phyloP scores from a whole-genome alignment of 2,888 invertebrate genomes.

The Eupithecia dodoneata region DNA sequence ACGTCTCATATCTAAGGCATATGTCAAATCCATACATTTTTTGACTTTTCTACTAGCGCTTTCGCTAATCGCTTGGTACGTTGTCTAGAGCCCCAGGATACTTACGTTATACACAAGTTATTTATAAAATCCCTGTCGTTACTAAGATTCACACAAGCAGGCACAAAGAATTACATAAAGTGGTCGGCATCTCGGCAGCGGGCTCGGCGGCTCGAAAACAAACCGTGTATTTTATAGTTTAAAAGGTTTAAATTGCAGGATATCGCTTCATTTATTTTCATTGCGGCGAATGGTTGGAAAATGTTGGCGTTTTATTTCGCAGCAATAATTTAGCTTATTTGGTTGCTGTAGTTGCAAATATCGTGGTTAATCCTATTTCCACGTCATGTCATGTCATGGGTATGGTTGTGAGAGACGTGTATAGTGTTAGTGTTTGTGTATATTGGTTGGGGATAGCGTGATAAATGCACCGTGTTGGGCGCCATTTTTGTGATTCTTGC shows the following conservation, averaged over 20 bases:
- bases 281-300: conserved; percentile 31
- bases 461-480: background rate
- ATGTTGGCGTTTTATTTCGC: conserved; percentile 24
- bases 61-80: no score
- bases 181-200: background rate
- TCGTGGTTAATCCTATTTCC: background rate
- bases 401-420: background rate
- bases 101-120: background rate
- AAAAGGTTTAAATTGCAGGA: conserved; percentile 33
- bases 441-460: background rate
- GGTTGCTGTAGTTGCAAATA: conserved; percentile 16
- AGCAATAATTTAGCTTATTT: conserved; percentile 26
- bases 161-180: background rate
- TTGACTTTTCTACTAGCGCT: no score
- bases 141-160: background rate
- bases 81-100: no score
- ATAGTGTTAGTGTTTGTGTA: background rate
- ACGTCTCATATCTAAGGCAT: no score
- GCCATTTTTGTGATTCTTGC: background rate
- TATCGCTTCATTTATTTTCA: conserved; percentile 49
- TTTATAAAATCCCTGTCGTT: background rate
- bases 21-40: no score
- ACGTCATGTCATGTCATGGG: background rate
- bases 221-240: conserved; percentile 10
- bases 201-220: background rate